Evolutionary conservation across 2,888 invertebrate species (phyloP), one percentile per base, ranked within the genome.

Genomic region (Clunio marinus): DNA sequence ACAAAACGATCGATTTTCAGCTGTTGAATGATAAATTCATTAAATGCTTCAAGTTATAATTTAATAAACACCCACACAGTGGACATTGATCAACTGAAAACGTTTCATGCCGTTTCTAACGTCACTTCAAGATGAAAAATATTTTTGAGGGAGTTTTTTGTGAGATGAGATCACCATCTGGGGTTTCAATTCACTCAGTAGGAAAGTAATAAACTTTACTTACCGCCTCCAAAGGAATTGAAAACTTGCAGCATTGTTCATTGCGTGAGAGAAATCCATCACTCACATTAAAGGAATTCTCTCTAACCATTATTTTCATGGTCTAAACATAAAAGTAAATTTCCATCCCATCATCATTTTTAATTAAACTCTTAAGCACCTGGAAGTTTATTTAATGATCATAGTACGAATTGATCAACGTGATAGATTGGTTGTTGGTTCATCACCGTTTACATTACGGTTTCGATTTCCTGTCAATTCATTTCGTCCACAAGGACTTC

Each of bases 241-340:
- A 32, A 7, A 32, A 32, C 32, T 32, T 32, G 5, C 32, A 7
- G 4, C 10, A 32, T 7, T 51, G 51, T 51, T 20, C 51, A 17
- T 51, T 22, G 51, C 51, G 51, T 51, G 51, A 51, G 51, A 51
- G 20, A 20, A 5, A 17, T 51, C 20, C 51, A 51, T 51, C 17
- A 10, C 32, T 32, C 4, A 32, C 10, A 8, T 51, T n/a, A 22
- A 51, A 4, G 17, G 17, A 17, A 17, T 51, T 51, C 22, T 17
- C 17, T 17, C 17, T 15, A 4, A n/a, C 13, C 41, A 41, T 41
- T 41, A 13, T 8, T 5, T 17, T 17, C 17, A 51, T 17, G 17
- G 10, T 22, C 17, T 51, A 15, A 41, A 4, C 17, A 17, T 51
- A n/a, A n/a, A n/a, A n/a, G n/a, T n/a, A n/a, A n/a, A n/a, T 15